Percentiles rank a stretch among this genome's conserved stretches.
Conservation (phyloP, 1,140 invertebrate genomes). For the Macrocentrus cingulum region DNA sequence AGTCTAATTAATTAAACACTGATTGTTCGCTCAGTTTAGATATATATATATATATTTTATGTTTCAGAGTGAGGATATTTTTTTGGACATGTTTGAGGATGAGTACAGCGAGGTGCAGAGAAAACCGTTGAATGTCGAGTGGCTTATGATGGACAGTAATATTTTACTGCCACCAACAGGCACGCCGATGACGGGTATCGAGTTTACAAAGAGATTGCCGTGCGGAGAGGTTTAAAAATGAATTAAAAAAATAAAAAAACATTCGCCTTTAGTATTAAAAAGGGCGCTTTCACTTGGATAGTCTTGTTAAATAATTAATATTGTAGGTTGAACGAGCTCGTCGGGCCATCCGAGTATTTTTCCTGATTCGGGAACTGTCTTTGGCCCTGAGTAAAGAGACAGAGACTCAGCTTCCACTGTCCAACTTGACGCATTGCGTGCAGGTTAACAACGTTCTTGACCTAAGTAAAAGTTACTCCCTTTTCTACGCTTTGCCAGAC, state of each 20-base stretch:
- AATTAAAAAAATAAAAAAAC: too few species aligned
- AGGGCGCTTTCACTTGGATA: too few species aligned
- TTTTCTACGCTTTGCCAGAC: constrained; percentile 1
- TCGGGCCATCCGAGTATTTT: constrained; percentile 91
- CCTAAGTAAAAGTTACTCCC: constrained; percentile 71
- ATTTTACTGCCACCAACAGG: constrained; percentile 94
- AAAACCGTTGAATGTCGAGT: constrained; percentile 86
- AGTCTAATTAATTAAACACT: constrained; percentile 1
- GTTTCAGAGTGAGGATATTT: constrained; percentile 90
- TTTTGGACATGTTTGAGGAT: constrained; percentile 98
- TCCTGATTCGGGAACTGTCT: constrained; percentile 84
- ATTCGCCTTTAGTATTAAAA: too few species aligned
- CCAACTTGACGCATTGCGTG: constrained; percentile 84
- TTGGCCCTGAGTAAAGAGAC: constrained; percentile 77
- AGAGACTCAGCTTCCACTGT: constrained; percentile 89
- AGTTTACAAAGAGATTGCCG: constrained; percentile 90
- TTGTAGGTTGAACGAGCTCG: constrained; percentile 86
- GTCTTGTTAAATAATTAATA: background rate
- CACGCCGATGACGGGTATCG: constrained; percentile 94
- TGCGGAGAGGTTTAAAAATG: constrained; percentile 82
- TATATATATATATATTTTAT: constrained; percentile 28
- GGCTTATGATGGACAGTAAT: constrained; percentile 94
- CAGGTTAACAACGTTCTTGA: constrained; percentile 91
- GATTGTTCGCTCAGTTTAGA: too few species aligned
- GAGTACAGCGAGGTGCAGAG: constrained; percentile 92